Base-by-base conservation (phyloP, 1,140 invertebrate genomes). In the Sogatella furcifera region DNA sequence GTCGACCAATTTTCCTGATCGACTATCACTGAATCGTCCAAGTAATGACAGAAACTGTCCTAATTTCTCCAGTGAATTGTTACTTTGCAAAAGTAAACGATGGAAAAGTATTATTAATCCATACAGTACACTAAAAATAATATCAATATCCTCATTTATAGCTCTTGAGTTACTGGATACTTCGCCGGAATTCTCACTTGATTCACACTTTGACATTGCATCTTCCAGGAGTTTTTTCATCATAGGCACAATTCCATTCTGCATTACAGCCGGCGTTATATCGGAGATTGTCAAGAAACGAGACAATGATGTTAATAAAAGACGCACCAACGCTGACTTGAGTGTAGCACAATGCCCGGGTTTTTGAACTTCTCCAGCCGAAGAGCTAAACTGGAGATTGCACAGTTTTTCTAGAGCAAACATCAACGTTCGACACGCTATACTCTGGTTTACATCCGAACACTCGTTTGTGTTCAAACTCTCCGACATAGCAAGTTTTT, bases 201-300 rank as follows among this genome's bases (percentile, higher is more conserved):
- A 38, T 38, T 38, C 34, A 13, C 34, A 38, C 65, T 79, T 79
- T 22, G 70, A 71, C 15, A 76, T 69, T 14, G 77, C 76, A 61
- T 82, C 81, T 66, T 83, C 81, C 15, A 83, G 63, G 13, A 84
- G 66, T 64, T 79, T 74, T 6, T 83, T 63, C 3, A 80, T 75
- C 77, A 83, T 81, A 5, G 81, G 82, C 11, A 85, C 54, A 17
- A 82, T 74, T 0, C 81, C 82, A 66, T 80, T 81, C 55, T 80
- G 78, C 31, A 83, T 81, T 11, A 83, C 72, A 63, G 80, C 78
- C 2, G 76, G 75, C 43, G 77, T 84, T 0, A 81, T 72, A 56
- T 82, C 81, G 14, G 80, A 73, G 38, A 78, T 73, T 6, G 77
- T 69, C 0, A 83, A 67, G 5, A 82, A 77, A 65, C 79, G 76